Base-by-base conservation (phyloP, 2,888 invertebrate genomes). In the Noctua janthe region DNA sequence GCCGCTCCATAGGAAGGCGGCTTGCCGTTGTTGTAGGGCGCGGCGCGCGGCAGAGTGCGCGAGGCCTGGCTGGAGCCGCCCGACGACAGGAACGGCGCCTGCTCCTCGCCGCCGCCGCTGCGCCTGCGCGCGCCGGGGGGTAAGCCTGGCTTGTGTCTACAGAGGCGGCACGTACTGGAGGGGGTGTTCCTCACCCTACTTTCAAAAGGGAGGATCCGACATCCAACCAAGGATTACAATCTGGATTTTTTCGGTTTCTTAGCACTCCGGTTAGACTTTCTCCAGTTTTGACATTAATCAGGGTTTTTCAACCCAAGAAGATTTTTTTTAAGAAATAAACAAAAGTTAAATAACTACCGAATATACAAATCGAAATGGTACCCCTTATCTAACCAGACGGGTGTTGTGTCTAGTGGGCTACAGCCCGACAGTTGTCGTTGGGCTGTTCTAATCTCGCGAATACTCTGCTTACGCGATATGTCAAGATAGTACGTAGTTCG, bases 91-190 rank as follows among this genome's bases (percentile, higher is more conserved):
- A 98, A 98, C 83, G 98, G 98, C 87, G 98, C 99, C 84, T 98
- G 98, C 94, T 99, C 99, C 94, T 99, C 99, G 94, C 98, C 98
- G 82, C 98, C 98, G 91, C 98, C 98, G 93, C 98, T 98, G 88
- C 98, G 98, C 95, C 98, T 98, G 96, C 47, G 39, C 6, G 54
- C 1, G n/a, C 39, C 39, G 7, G 49, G 13, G 10, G 59, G 75
- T 62, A 11, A 75, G 74, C 35, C 74, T 20, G 66, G 39, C 66
- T 39, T 39, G 56, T 20, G 59, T 17, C 76, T 49, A 76, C 39
- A n/a, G 47, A 1, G 17, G 67, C 15, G n/a, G 6, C 43, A 39
- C 7, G 15, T 1, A 66, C 43, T 43, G 43, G 43, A 23, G 43
- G 43, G 13, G 0, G 2, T 17, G 43, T 47, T 67, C 43, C 67